These are phyloP conservation scores for Gallinago jamesoni DNA, from an alignment of 2,113 vertebrate species.

Conservation along the genomic window DNA sequence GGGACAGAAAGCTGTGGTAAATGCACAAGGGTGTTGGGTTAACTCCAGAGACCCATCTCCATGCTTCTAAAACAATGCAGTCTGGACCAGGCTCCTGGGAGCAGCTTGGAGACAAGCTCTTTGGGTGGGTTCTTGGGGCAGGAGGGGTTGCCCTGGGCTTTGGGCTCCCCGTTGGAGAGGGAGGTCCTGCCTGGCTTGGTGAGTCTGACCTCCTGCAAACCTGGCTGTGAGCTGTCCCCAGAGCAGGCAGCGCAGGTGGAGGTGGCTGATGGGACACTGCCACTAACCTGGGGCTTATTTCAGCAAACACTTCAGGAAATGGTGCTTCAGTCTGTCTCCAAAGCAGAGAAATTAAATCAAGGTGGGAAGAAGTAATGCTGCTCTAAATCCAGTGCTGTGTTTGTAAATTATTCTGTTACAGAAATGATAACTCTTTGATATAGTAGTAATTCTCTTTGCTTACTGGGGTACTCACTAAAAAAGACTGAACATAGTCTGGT, in stretches of 20 bases:
- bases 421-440: background rate
- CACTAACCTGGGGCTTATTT: background rate
- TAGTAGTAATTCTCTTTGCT: background rate
- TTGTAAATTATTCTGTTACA: background rate
- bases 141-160: background rate
- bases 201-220: background rate
- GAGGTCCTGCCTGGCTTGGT: background rate
- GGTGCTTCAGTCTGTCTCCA: background rate
- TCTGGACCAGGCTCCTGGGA: background rate
- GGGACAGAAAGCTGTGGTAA: background rate
- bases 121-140: background rate
- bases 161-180: too few relatives aligned
- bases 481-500: background rate
- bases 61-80: fast-evolving
- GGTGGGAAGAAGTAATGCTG: background rate
- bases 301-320: background rate
- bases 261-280: background rate
- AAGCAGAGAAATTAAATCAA: background rate
- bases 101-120: background rate
- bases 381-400: background rate
- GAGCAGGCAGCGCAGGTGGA: background rate
- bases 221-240: background rate
- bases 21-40: fast-evolving
- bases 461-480: background rate
- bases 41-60: background rate